Base-by-base conservation (phyloP, 2,113 vertebrate genomes). In the Paedocypris sp. region DNA sequence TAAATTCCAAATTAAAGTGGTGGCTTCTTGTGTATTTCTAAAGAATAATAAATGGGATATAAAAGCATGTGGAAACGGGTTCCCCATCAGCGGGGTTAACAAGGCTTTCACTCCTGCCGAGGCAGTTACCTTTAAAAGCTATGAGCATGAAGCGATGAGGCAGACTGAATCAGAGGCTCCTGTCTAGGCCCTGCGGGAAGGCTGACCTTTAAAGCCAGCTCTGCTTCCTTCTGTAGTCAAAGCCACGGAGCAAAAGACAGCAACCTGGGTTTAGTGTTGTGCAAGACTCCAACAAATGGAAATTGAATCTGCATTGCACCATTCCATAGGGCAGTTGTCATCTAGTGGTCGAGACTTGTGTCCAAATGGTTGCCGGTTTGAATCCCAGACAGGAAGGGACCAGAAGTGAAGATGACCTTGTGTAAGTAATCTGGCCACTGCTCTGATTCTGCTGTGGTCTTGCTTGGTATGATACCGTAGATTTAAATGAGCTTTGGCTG, bases 41-140 rank as follows among this genome's bases (percentile, higher is more conserved):
- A 60, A 56, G 43, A 70, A 66, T 56, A 66, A 66, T 62, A 48
- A 64, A 67, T 67, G 28, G 25, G 41, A 43, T 38, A 67, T 66
- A 58, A 70, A 62, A 46, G 46, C 15, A 6, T 3, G 45, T 9
- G 59, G 47, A 66, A 62, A 52, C 22, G 16, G 36, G 39, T 33
- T 47, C 25, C 33, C 38, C 26, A 20, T 49, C 25, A 32, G 32
- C 16, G 20, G 28, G 45, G 41, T 49, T 49, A 66, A 63, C 41
- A 52, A 63, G 49, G 11, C 29, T 22, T 20, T 41, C 60, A 32
- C 16, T 50, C 60, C 47, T 36, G 35, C 26, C 3, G 47, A 50
- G 47, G 33, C 36, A 28, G 45, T 50, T 39, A 61, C 32, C 45
- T 49, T 61, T 62, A 51, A 51, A 62, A 32, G 23, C 60, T 16